Base-by-base conservation (phyloP, 2,797 vertebrate genomes). In the Gephyroberyx darwinii region DNA sequence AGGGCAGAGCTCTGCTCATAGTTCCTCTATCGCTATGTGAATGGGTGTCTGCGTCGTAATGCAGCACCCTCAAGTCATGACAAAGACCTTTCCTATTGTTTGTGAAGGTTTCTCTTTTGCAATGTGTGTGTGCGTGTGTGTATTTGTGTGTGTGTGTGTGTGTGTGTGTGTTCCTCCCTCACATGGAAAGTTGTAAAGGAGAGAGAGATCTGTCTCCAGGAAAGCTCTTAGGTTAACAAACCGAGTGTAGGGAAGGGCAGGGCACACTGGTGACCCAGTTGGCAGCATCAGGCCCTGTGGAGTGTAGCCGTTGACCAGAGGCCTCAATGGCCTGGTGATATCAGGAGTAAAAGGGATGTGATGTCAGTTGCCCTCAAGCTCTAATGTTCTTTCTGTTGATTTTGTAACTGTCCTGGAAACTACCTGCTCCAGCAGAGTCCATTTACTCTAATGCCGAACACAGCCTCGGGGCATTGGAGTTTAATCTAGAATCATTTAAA, bases 1-100 rank as follows among this genome's bases (percentile, higher is more conserved):
- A 77, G 87, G 92, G 80, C 93, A 94, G 70, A 82, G 84, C 77
- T 76, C 72, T 45, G 60, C 80, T 82, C 82, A 75, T 80, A 78
- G 43, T 84, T 86, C 73, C 82, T 84, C 74, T 63, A 59, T 76
- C 4, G 20, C 63, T 74, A 22, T 33, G 64, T 69, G 71, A 71
- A 39, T 56, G 73, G 75, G 67, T 17, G 73, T 61, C 74, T 75
- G 74, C 2, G 31, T 13, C 0, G 47, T 70, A 12, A 59, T 69
- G 68, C 69, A 48, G 56, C 71, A 84, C 69, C 58, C 77, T 88
- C 72, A 85, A 88, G 90, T 90, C 63, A 69, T 78, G 84, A 86
- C 86, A 81, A 82, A 86, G 84, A 74, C 83, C 77, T 78, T 54
- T 65, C 79, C 70, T 77, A 31, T 62, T 86, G 67, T 86, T 80